These are phyloP conservation scores for Diadegma fenestrale DNA, from an alignment of 2,888 invertebrate genomes.

Conservation along the genomic window DNA sequence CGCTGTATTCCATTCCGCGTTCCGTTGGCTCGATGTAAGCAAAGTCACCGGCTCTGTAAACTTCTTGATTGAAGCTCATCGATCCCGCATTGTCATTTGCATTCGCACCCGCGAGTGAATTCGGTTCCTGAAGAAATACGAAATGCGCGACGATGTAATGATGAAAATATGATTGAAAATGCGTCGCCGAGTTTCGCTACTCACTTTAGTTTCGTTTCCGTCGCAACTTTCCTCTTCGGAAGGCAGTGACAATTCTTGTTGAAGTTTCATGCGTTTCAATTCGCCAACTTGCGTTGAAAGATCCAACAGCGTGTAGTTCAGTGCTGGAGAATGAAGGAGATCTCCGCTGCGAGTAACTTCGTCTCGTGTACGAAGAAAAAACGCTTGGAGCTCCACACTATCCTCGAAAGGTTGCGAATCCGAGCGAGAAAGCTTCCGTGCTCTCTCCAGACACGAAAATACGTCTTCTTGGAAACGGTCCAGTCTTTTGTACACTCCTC, in stretches of 20 bases:
- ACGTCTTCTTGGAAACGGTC: slow-evolving; percentile 99
- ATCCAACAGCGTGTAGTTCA: slow-evolving; percentile 92
- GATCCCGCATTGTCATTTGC: slow-evolving; percentile 86
- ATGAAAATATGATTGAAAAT: background rate
- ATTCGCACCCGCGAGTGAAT: slow-evolving; percentile 79
- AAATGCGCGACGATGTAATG: background rate
- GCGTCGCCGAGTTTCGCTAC: background rate
- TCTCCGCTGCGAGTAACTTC: slow-evolving; percentile 91
- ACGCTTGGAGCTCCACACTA: slow-evolving; percentile 96
- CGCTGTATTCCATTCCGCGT: slow-evolving; percentile 89
- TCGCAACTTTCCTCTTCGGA: slow-evolving; percentile 90
- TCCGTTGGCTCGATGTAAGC: slow-evolving; percentile 93
- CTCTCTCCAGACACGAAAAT: slow-evolving; percentile 96
- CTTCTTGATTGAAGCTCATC: slow-evolving; percentile 91
- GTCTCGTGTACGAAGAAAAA: slow-evolving; percentile 92
- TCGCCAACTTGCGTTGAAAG: slow-evolving; percentile 91
- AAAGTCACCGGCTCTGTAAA: slow-evolving; percentile 94
- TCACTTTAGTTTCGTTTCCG: slow-evolving; percentile 82
- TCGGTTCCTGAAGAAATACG: slow-evolving; percentile 73
- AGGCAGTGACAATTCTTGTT: slow-evolving; percentile 88
- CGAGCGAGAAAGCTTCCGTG: slow-evolving; percentile 93
- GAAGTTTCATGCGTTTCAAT: slow-evolving; percentile 90
- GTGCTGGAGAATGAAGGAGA: slow-evolving; percentile 94
- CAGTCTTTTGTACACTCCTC: slow-evolving; percentile 95
- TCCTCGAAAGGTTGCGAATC: slow-evolving; percentile 99